Percentiles rank a stretch among this genome's conserved stretches.
Evolutionary conservation across 2,797 vertebrate species (phyloP).

Genomic region (Aplochiton taeniatus): DNA sequence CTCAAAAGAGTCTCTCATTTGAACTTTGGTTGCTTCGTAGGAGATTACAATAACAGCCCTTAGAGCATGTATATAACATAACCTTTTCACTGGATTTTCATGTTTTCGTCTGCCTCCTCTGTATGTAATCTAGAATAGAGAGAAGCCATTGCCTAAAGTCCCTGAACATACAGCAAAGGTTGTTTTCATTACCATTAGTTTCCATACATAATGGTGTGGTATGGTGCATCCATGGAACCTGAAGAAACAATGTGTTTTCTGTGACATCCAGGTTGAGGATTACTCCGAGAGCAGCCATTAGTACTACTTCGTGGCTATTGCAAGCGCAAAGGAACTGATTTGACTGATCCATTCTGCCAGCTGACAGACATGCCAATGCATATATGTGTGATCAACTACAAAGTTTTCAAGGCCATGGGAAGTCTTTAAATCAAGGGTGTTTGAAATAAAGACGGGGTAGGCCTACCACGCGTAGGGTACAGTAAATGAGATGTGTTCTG

Average conservation of each 20-base stretch:
- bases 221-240: constrained; percentile 27
- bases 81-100: too few species aligned
- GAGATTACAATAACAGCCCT: too few species aligned
- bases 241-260: constrained; percentile 62
- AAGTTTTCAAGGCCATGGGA: constrained; percentile 45
- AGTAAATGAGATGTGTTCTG: constrained; percentile 39
- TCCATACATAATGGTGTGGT: too few species aligned
- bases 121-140: too few species aligned
- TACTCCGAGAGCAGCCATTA: constrained; percentile 62
- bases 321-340: constrained; percentile 56
- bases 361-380: constrained; percentile 62
- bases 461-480: constrained; percentile 22
- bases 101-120: too few species aligned
- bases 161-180: constrained; percentile 19
- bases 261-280: constrained; percentile 54
- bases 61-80: too few species aligned
- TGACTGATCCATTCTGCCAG: constrained; percentile 51
- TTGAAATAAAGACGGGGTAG: constrained; percentile 32
- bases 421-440: constrained; percentile 54
- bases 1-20: too few species aligned
- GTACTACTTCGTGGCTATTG: too few species aligned
- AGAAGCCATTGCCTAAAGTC: too few species aligned
- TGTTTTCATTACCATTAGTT: constrained; percentile 41
- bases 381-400: constrained; percentile 44
- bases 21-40: too few species aligned